Base-by-base conservation (phyloP, 2,888 invertebrate genomes). In the Gastrophysa polygoni region DNA sequence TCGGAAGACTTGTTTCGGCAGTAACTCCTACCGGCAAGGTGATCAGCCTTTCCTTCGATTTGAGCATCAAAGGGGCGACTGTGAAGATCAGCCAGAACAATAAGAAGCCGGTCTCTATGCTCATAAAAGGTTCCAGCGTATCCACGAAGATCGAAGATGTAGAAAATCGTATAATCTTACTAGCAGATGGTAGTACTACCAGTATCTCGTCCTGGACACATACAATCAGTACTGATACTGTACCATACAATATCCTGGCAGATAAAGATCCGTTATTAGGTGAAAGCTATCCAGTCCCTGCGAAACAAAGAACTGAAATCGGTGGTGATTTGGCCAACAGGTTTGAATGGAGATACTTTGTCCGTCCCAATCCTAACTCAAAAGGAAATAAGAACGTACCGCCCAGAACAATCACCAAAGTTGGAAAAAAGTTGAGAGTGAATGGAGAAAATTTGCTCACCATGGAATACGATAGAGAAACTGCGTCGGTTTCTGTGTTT, bases 11-110 rank as follows among this genome's bases (percentile, higher is more conserved):
- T 1, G 93, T 93, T 1, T 91, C 92, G 10, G 95, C 96, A 0
- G 93, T 96, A 0, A 95, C 95, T 5, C 97, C 98, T 0, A 97
- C 96, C n/a, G 97, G 97, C 5, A 91, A 95, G 82, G 91, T 95
- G 16, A 93, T 96, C 57, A 91, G 91, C 64, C 82, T 96, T 0
- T 90, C 90, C 2, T 96, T 95, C 76, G 95, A 96, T 81, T 84
- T 96, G n/a, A 95, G 93, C 74, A 83, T 93, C 11, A 94, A 94
- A 81, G 96, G 96, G 0, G 96, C 96, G 0, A 91, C 91, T 10
- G 94, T 95, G 0, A 89, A 90, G 75, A 90, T 95, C 0, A 89
- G 89, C 5, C 91, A 94, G 78, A 92, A 94, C 75, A 89, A 91
- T 70, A 88, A 91, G 56, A 91, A 91, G 74, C 93, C 93, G 1